Conservation (phyloP, 1,140 invertebrate genomes). For the Forficula auricularia region DNA sequence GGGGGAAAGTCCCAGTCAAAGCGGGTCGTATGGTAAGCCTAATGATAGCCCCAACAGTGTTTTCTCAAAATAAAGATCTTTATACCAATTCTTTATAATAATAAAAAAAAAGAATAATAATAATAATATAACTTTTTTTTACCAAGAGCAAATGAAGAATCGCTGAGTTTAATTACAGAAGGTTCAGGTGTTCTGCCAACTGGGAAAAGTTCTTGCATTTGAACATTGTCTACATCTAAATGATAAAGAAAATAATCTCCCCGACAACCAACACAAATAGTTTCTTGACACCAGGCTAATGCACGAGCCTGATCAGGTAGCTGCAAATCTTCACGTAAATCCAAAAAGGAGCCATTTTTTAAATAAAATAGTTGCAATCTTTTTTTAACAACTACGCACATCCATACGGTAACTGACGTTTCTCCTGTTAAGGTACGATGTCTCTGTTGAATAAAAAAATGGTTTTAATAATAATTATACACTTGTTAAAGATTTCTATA, state of each 20-base stretch:
- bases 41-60: too few relatives aligned
- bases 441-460: conserved; percentile 27
- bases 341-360: conserved; percentile 66
- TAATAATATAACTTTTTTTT: too few relatives aligned
- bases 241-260: conserved; percentile 50
- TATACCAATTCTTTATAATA: too few relatives aligned
- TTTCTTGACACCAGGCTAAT: conserved; percentile 70
- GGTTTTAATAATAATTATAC: conserved; percentile 9
- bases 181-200: conserved; percentile 72
- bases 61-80: too few relatives aligned
- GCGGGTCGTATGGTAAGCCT: too few relatives aligned
- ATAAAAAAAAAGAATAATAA: too few relatives aligned
- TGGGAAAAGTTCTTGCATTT: conserved; percentile 58
- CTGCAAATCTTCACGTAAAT: conserved; percentile 53
- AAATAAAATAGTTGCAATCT: conserved; percentile 79
- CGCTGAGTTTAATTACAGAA: conserved; percentile 52
- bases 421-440: conserved; percentile 46
- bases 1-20: too few relatives aligned
- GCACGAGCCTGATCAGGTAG: conserved; percentile 68
- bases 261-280: conserved; percentile 67
- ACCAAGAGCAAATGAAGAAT: conserved; percentile 55
- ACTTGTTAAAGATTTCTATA: too few relatives aligned
- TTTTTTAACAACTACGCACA: conserved; percentile 77
- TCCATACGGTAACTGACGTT: conserved; percentile 48
- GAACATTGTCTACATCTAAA: too few relatives aligned